Base-by-base conservation (phyloP, 2,113 vertebrate species). In the Aegotheles bennettii region DNA sequence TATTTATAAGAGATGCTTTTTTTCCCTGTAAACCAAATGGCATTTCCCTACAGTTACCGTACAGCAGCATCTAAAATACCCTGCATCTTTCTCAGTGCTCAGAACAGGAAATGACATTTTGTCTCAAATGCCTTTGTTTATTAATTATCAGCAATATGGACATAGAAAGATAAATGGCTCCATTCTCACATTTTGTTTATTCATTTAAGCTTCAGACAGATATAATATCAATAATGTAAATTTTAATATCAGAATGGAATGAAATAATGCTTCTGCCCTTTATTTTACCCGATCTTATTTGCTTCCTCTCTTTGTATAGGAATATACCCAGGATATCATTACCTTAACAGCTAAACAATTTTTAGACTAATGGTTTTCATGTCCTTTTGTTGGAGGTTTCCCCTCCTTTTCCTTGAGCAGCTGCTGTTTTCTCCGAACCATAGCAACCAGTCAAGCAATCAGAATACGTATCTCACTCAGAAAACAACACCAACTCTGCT, bases 351-450 rank as follows among this genome's bases (percentile, higher is more conserved):
- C 70, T 90, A 94, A 86, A 96, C 63, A 90, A 64, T 90, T 95
- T 87, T 88, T 57, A 86, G 57, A 90, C 79, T 87, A 95, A 94
- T 70, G 54, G 13, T 85, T 95, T 91, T 90, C 68, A 73, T 73
- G 90, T 93, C 85, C 71, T 89, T 95, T 90, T 89, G 82, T 89
- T 90, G 64, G 68, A 78, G 24, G 43, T 53, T 93, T 35, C 56
- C 56, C 14, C 83, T 75, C 51, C 61, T 77, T 59, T 84, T 86
- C 64, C 73, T 81, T 68, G 56, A 82, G 75, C 83, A 95, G 84
- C 86, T 96, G 92, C 69, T 93, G 64, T 90, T 94, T 95, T 75
- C 94, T 87, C 89, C 95, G 82, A 97, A 95, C 80, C 93, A 91
- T 96, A 87, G 89, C 94, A 96, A 95, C 89, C 84, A 89, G 84